Evolutionary conservation across 2,797 vertebrate genomes (phyloP), one percentile per base, ranked within the genome.

Genomic region (Uromys caudimaculatus): DNA sequence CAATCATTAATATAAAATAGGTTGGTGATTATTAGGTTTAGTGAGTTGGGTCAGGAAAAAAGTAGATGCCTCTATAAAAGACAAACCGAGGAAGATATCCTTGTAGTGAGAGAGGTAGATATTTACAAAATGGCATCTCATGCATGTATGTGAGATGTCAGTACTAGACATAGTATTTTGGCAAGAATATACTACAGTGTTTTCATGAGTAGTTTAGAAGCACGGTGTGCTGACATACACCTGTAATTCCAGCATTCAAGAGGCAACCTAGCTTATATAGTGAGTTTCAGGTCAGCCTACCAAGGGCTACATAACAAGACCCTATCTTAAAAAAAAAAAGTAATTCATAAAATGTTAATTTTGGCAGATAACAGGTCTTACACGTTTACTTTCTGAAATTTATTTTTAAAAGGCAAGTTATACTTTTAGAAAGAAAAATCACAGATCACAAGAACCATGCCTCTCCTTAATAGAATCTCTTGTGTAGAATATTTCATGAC

Each of bases 381-480:
- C 17, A 86, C 9, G 24, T 75, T 67, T 44, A 90, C 21, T 73
- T 88, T 85, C 64, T 50, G 83, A 44, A 83, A 12, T 93, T 90
- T 73, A 83, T 84, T 84, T n/a, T 69, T n/a, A 19, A 91, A 89
- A 56, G 16, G 3, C 23, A 88, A 83, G 38, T 44, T 91, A 73
- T 90, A 77, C 35, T 93, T 88, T 93, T 67, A 84, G 81, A 79
- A 17, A 79, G 2, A 50, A 67, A 67, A 79, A 44, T 67, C 54
- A 76, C 50, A 56, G 81, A 41, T 58, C 83, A 94, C 23, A 83
- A 94, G 47, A 89, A 76, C 44, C 44, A 44, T 44, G 32, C 44
- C 86, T 38, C n/a, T 58, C 32, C 32, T 90, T 90, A 47, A 93
- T 44, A 91, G 7, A 95, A 50, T 82, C 95, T 93, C 73, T 58